Evolutionary conservation across 2,797 vertebrate species (phyloP).

Genomic region (Sandelia bainsii): DNA sequence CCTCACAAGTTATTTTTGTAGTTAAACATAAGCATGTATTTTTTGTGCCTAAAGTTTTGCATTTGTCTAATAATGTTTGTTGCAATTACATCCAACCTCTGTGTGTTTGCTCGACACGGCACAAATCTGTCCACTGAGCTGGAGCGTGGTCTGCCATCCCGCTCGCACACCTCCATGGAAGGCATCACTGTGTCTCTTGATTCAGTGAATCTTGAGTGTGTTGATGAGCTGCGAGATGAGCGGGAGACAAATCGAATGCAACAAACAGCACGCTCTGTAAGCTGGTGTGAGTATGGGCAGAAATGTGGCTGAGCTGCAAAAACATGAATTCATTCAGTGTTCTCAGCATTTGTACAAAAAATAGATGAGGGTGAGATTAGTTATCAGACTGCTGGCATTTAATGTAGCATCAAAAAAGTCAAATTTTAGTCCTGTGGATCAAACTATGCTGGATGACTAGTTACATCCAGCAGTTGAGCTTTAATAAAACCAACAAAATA

Average conservation of each 20-base stretch:
- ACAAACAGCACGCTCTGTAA: background rate
- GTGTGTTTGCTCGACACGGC: constrained; percentile 27
- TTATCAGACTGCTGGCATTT: constrained; percentile 3
- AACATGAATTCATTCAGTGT: no score
- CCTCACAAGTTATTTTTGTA: no score
- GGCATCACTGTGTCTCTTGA: constrained; percentile 26
- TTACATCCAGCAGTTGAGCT: background rate
- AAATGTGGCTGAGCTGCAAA: no score
- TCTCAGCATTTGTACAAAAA: no score
- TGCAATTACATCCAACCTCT: background rate
- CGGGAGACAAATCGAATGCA: constrained; percentile 26
- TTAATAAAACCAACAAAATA: background rate
- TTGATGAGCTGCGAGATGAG: constrained; percentile 52
- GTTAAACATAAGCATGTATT: no score
- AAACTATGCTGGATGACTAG: constrained; percentile 8
- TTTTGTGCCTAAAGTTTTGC: no score
- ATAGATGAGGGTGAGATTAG: background rate
- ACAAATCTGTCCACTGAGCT: constrained; percentile 30
- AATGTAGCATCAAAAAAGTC: constrained; percentile 13
- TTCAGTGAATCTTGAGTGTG: constrained; percentile 46
- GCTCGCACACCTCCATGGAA: background rate
- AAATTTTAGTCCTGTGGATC: background rate
- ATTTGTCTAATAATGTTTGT: no score
- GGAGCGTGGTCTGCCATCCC: constrained; percentile 36
- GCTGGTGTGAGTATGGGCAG: background rate